These are phyloP conservation scores for Cyprinodon diabolis DNA, from an alignment of 2,797 vertebrate genomes.

Conservation along the genomic window DNA sequence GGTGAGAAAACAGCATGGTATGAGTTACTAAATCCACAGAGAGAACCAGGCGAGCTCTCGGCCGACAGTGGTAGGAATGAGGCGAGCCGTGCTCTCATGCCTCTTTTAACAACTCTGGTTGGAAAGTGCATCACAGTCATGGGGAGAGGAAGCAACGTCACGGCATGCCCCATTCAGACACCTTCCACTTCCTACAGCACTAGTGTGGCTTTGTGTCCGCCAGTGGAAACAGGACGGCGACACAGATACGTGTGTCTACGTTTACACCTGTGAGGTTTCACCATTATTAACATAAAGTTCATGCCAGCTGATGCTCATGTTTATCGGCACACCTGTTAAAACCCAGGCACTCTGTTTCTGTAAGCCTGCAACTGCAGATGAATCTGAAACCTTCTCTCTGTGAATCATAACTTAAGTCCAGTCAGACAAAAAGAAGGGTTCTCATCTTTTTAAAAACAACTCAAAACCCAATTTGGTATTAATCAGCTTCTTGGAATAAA, in stretches of 20 bases:
- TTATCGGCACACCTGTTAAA: background rate
- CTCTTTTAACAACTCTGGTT: constrained; percentile 79
- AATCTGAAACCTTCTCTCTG: constrained; percentile 39
- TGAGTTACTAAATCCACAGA: constrained; percentile 73
- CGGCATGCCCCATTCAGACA: constrained; percentile 66
- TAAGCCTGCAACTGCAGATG: background rate
- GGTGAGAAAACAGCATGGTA: constrained; percentile 80
- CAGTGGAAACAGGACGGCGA: constrained; percentile 59
- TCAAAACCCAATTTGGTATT: constrained; percentile 21
- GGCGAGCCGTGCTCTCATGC: constrained; percentile 23
- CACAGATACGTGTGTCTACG: background rate
- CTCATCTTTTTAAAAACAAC: constrained; percentile 36
- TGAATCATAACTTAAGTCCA: constrained; percentile 50
- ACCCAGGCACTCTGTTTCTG: background rate
- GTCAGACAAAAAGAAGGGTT: constrained; percentile 1
- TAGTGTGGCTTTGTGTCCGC: constrained; percentile 13
- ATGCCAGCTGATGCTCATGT: background rate
- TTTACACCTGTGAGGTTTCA: constrained; percentile 22
- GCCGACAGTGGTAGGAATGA: constrained; percentile 52
- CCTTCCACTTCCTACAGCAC: constrained; percentile 67
- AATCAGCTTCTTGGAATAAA: constrained; percentile 44
- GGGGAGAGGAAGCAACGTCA: constrained; percentile 90
- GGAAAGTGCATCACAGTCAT: constrained; percentile 83
- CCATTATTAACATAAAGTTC: background rate
- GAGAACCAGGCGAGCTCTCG: constrained; percentile 26